A percentile compares a stretch with the other conserved stretches of the same genome.
Conservation (phyloP, 2,113 vertebrate species). For the human region DNA sequence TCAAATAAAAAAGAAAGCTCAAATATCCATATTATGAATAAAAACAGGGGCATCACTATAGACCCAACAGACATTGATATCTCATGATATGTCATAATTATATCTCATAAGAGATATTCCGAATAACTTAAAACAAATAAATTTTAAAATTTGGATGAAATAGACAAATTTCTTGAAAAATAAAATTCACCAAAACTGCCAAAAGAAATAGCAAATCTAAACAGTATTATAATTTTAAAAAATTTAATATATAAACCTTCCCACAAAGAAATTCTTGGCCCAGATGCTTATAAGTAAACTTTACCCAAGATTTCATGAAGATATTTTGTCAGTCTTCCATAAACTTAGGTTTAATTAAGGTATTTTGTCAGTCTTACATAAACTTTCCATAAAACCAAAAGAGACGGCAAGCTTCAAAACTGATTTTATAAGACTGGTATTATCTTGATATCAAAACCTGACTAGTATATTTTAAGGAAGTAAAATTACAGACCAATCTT, state of each 20-base stretch:
- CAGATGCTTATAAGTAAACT: not conserved
- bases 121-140: not conserved
- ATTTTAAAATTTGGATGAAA: not conserved
- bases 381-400: not conserved
- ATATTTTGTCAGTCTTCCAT: not conserved
- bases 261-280: not conserved
- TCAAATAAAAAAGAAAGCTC: not conserved
- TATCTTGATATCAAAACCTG: not conserved
- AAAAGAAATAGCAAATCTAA: not conserved
- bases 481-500: not conserved
- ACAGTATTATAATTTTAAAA: not conserved
- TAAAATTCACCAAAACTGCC: not conserved
- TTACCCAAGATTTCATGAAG: not conserved
- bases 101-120: not conserved
- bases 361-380: not conserved
- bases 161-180: not conserved
- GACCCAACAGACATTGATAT: not conserved
- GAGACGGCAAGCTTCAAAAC: not conserved
- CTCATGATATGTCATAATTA: not conserved
- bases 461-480: not conserved
- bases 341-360: not conserved
- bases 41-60: not conserved
- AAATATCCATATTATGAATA: not conserved
- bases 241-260: not conserved
- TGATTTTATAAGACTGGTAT: not conserved